Evolutionary conservation across 1,140 invertebrate species (phyloP).

Genomic region (Drosophila funebris): DNA sequence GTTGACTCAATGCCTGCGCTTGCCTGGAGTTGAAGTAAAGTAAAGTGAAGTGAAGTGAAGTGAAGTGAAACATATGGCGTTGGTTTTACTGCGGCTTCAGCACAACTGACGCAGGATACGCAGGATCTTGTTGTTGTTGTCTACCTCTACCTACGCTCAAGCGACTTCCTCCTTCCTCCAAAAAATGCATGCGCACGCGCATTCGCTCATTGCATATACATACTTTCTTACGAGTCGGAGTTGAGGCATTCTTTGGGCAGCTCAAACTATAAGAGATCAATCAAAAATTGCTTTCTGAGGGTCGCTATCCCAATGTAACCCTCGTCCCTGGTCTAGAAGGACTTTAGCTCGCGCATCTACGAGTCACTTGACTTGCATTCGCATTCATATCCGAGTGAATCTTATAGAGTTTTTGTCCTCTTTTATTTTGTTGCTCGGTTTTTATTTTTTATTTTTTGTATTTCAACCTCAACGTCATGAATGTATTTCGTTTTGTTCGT

Average conservation of each 20-base stretch:
- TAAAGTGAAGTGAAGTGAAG: no score
- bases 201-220: conserved; percentile 13
- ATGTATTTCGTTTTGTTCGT: conserved; percentile 21
- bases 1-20: no score
- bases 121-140: conserved; percentile 43
- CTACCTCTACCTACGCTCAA: conserved; percentile 26
- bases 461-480: not conserved
- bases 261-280: conserved; percentile 68
- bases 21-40: conserved; percentile 32
- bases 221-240: not conserved
- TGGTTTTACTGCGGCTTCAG: conserved; percentile 62
- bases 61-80: conserved; percentile 75
- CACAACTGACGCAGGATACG: conserved; percentile 81
- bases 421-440: not conserved
- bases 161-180: conserved; percentile 30
- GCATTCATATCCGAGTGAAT: not conserved
- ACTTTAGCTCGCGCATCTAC: conserved; percentile 27
- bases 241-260: not conserved
- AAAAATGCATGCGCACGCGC: conserved; percentile 31
- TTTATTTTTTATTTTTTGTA: conserved; percentile 15
- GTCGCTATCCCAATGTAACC: conserved; percentile 7
- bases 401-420: not conserved
- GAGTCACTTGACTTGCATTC: conserved; percentile 25
- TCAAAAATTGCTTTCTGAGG: conserved; percentile 63
- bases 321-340: conserved; percentile 22